These are phyloP conservation scores for Apodemus speciosus DNA, from an alignment of 2,113 vertebrate species.

Conservation along the genomic window DNA sequence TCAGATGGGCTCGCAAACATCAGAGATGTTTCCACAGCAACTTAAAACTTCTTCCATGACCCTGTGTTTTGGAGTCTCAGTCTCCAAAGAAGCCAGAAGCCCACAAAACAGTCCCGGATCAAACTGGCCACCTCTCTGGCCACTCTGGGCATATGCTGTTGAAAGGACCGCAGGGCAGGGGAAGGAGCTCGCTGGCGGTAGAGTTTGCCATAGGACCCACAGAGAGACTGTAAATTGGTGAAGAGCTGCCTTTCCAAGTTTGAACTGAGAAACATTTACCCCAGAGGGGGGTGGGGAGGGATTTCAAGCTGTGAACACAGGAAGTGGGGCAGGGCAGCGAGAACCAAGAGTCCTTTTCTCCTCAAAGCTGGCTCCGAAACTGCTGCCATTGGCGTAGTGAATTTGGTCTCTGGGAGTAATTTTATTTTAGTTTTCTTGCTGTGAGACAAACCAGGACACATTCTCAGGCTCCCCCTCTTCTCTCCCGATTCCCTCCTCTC, in stretches of 20 bases:
- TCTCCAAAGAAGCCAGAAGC: constrained; percentile 59
- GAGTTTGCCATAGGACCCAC: not conserved
- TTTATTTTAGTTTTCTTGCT: constrained; percentile 27
- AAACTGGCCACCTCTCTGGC: not conserved
- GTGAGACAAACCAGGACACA: not conserved
- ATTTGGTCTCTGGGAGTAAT: not conserved
- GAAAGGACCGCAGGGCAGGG: not conserved
- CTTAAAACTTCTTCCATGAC: constrained; percentile 71
- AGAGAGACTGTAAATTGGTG: constrained; percentile 22
- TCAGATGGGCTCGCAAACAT: constrained; percentile 70
- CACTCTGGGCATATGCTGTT: not conserved
- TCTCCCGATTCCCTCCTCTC: no score
- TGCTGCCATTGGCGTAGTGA: not conserved
- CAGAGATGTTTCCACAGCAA: constrained; percentile 80
- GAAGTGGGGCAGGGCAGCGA: not conserved
- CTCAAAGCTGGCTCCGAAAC: not conserved
- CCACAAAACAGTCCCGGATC: constrained; percentile 19
- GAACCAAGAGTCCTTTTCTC: constrained; percentile 21
- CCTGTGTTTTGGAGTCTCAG: constrained; percentile 27
- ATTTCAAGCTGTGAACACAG: constrained; percentile 46
- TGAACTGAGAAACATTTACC: constrained; percentile 50
- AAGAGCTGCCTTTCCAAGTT: constrained; percentile 30
- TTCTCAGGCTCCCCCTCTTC: not conserved
- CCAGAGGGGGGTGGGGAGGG: not conserved
- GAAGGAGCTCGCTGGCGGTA: not conserved